A percentile compares a stretch with the other conserved stretches of the same genome.
These are phyloP conservation scores for Mayetiola destructor DNA, from an alignment of 2,888 invertebrate genomes.

Conservation along the genomic window DNA sequence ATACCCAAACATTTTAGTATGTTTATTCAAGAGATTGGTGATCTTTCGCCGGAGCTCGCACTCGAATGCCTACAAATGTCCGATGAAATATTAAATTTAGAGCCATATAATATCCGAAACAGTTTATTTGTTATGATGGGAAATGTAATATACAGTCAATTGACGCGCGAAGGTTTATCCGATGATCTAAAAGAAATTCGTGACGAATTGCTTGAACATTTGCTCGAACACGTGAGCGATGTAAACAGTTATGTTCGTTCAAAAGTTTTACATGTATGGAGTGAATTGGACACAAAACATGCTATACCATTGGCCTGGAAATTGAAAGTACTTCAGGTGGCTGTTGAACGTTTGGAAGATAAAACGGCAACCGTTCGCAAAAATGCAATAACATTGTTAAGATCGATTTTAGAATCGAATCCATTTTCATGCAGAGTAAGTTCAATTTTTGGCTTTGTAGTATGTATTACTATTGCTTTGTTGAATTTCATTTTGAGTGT, in stretches of 20 bases:
- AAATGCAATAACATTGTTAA: slow-evolving; percentile 44
- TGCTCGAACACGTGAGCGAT: slow-evolving; percentile 75
- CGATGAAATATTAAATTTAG: slow-evolving; percentile 31
- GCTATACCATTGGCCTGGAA: slow-evolving; percentile 63
- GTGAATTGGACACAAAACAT: slow-evolving; percentile 58
- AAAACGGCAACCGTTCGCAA: slow-evolving; percentile 75
- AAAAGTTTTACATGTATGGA: slow-evolving; percentile 72
- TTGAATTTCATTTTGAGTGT: neutral
- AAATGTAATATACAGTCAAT: slow-evolving; percentile 55
- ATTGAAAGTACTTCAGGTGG: slow-evolving; percentile 48
- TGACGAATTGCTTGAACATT: slow-evolving; percentile 63
- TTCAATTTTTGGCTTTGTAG: neutral
- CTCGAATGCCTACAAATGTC: slow-evolving; percentile 32
- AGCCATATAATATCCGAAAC: slow-evolving; percentile 54
- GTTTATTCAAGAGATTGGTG: slow-evolving; percentile 31
- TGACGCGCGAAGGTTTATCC: slow-evolving; percentile 57
- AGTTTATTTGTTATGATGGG: slow-evolving; percentile 72
- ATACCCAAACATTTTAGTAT: slow-evolving; percentile 29
- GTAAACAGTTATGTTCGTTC: slow-evolving; percentile 71
- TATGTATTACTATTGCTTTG: neutral
- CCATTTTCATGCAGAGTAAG: slow-evolving; percentile 67
- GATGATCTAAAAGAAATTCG: slow-evolving; percentile 51
- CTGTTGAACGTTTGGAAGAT: slow-evolving; percentile 61
- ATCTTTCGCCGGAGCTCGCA: slow-evolving; percentile 29
- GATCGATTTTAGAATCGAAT: slow-evolving; percentile 68